Evolutionary conservation across 2,113 vertebrate genomes (phyloP).

Genomic region (Pseudorasbora parva): DNA sequence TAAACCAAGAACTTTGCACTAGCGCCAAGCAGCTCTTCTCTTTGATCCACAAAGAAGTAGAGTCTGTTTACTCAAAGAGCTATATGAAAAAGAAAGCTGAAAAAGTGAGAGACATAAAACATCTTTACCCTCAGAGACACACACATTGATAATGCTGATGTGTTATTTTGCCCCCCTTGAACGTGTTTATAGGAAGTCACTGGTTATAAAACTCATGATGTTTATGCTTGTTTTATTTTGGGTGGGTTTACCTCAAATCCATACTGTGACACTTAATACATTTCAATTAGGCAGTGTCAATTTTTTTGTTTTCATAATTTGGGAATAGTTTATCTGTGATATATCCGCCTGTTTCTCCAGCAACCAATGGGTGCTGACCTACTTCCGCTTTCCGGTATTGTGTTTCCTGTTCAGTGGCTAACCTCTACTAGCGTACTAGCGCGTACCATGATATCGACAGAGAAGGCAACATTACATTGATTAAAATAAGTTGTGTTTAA

Average conservation of each 20-base stretch:
- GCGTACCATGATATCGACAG: no score
- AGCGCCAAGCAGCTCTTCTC: slow-evolving; percentile 35
- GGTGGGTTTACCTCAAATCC: neutral
- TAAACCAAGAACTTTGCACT: slow-evolving; percentile 31
- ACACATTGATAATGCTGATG: slow-evolving; percentile 19
- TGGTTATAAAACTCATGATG: neutral
- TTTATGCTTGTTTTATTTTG: neutral
- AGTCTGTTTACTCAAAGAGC: slow-evolving; percentile 55
- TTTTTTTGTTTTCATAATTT: neutral
- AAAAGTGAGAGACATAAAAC: slow-evolving; percentile 41
- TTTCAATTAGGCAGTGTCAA: neutral
- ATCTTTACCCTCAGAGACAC: slow-evolving; percentile 24
- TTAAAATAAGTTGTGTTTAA: no score
- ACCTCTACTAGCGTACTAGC: no score
- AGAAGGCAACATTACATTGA: no score
- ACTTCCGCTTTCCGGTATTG: no score
- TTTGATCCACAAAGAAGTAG: slow-evolving; percentile 54
- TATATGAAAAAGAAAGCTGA: slow-evolving; percentile 60
- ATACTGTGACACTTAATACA: neutral
- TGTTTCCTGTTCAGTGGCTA: no score
- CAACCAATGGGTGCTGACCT: no score
- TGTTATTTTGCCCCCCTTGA: slow-evolving; percentile 1
- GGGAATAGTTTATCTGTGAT: neutral
- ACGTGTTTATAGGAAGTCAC: slow-evolving; percentile 2
- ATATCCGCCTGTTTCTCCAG: no score